Percentiles rank a stretch among this genome's conserved stretches.
Conservation (phyloP, 2,797 vertebrate species). For the Pangasius krempfi region DNA sequence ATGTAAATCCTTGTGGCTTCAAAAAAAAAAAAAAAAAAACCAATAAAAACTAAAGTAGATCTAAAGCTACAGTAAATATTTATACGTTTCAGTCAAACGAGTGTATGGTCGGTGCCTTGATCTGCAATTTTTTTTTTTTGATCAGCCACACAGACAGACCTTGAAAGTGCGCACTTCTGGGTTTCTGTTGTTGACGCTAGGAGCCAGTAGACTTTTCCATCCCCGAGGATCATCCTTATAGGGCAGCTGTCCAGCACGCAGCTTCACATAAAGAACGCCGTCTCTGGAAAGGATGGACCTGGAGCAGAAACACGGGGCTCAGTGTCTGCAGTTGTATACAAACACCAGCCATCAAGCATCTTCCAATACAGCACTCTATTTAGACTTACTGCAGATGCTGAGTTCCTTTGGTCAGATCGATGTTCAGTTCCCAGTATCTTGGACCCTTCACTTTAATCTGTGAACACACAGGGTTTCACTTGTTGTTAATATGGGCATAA, state of each 20-base stretch:
- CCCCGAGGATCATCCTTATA: constrained; percentile 98
- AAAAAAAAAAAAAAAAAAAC: neutral
- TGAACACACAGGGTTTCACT: constrained; percentile 1
- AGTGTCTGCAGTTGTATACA: neutral
- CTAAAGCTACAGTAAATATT: neutral
- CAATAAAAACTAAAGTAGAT: neutral
- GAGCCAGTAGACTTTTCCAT: constrained; percentile 92
- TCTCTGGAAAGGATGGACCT: constrained; percentile 94
- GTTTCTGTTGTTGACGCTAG: constrained; percentile 84
- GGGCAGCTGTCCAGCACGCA: constrained; percentile 92
- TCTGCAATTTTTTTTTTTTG: neutral
- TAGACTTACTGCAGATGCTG: constrained; percentile 88
- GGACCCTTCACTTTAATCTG: constrained; percentile 97
- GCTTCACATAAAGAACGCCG: constrained; percentile 92
- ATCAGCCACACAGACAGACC: constrained; percentile 68
- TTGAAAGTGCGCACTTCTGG: constrained; percentile 88
- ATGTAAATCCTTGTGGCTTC: neutral
- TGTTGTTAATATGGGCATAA: neutral
- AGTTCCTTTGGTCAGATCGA: constrained; percentile 90
- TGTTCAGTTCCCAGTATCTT: constrained; percentile 93
- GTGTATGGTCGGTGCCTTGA: neutral
- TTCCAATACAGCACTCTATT: neutral
- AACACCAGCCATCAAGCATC: neutral
- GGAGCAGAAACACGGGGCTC: constrained; percentile 40
- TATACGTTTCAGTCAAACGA: neutral